Evolutionary conservation across 2,797 vertebrate species (phyloP), one percentile per base, ranked within the genome.

Genomic region (Malacoctenus gilli): DNA sequence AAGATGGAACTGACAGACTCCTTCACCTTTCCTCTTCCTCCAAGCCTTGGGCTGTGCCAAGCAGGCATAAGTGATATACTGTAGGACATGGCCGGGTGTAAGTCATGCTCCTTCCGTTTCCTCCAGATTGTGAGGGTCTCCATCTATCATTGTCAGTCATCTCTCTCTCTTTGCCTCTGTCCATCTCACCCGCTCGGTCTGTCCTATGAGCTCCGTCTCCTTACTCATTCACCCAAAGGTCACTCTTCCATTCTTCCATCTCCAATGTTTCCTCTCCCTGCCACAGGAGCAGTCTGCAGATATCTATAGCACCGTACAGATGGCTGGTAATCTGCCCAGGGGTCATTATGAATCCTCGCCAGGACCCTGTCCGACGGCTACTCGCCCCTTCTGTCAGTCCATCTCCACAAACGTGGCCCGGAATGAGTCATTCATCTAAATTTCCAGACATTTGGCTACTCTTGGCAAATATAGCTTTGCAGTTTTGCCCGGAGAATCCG

Each of bases 1-100:
- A 86, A 90, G 91, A 92, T 87, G 87, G 86, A 90, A 79, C 82
- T 86, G 90, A 91, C 90, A 89, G 87, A 85, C 87, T 90, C 90
- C 89, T 91, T 92, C 91, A 93, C 92, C 91, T 92, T 89, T 91
- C 85, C 87, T 88, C 88, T 84, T 80, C 81, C 84, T 85, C 83
- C 79, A 83, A 87, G 88, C 89, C 89, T 87, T 87, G 85, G 86
- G 89, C 83, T 77, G 84, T 86, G 83, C 74, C 75, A 75, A 67
- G 74, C 75, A 73, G 79, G 79, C 75, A 86, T 85, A 87, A 90
- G 87, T 92, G 90, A 92, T 90, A 89, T 90, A 90, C 83, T 85
- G 86, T 85, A 89, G 89, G 89, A 91, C 87, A 88, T 84, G 70
- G 75, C 82, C 63, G 69, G 77, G 70, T 78, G 84, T 89, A 90